Conservation (phyloP, 1,140 invertebrate genomes). For the Rhyacophila brunnea region DNA sequence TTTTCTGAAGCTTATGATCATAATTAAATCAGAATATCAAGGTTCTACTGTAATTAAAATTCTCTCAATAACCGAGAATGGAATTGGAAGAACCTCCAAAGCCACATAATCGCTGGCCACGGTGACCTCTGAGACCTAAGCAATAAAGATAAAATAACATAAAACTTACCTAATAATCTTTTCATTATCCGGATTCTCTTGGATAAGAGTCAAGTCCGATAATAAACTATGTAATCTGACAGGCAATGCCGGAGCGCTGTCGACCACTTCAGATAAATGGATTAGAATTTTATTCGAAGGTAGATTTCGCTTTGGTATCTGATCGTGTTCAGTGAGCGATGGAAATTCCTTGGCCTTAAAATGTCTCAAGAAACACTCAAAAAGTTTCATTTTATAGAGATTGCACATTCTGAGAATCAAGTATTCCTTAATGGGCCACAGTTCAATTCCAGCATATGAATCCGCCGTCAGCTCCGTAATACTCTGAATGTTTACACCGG, state of each 20-base stretch:
- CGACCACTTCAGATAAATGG: conserved; percentile 15
- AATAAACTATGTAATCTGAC: conserved; percentile 13
- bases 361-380: conserved; percentile 21
- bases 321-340: not conserved
- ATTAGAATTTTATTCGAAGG: conserved; percentile 9
- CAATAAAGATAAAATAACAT: no score
- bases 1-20: no score
- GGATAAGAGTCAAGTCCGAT: conserved; percentile 5
- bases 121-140: no score
- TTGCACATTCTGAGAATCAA: conserved; percentile 44
- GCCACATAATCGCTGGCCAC: no score
- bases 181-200: conserved; percentile 3
- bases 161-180: conserved; percentile 9
- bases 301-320: not conserved
- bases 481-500: no score
- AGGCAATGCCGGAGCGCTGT: conserved; percentile 6
- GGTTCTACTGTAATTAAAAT: no score
- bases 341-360: not conserved
- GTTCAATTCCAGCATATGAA: conserved; percentile 35
- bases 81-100: no score
- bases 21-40: no score
- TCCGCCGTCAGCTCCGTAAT: conserved; percentile 9
- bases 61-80: no score
- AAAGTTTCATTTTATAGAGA: conserved; percentile 38
- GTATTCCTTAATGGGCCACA: conserved; percentile 45